phyloP scores from a whole-genome alignment of 2,888 invertebrate species.

The Pogonocherus hispidulus region DNA sequence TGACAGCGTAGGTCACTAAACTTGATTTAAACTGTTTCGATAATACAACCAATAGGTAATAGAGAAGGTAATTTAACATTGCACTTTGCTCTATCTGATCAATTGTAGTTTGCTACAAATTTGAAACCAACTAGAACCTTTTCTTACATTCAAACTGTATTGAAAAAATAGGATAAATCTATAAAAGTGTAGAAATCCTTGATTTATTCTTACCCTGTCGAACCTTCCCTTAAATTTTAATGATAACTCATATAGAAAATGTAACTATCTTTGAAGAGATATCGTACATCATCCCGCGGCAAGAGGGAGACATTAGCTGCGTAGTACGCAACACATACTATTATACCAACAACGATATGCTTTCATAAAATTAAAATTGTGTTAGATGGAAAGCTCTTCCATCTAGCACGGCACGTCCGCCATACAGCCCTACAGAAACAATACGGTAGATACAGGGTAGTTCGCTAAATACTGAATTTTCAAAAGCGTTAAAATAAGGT shows the following conservation, averaged over 20 bases:
- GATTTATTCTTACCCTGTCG: too few species aligned
- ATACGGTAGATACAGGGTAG: neutral
- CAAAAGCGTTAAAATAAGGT: too few species aligned
- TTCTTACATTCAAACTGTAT: too few species aligned
- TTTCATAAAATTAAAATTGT: conserved; percentile 4
- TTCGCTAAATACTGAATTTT: neutral
- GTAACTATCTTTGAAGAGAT: conserved; percentile 1
- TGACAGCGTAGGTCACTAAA: too few species aligned
- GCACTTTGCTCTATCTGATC: too few species aligned
- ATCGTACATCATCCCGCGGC: neutral
- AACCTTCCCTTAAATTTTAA: conserved; percentile 12
- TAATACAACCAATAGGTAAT: too few species aligned
- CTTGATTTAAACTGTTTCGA: too few species aligned
- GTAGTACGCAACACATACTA: neutral
- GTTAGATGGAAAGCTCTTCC: conserved; percentile 20
- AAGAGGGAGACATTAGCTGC: neutral
- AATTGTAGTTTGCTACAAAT: too few species aligned
- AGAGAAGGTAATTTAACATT: too few species aligned
- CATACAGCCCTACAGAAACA: neutral
- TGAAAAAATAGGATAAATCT: too few species aligned
- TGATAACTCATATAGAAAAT: neutral
- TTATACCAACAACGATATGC: conserved; percentile 6
- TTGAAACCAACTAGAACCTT: too few species aligned
- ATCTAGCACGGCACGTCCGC: conserved; percentile 42
- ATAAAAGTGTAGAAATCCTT: too few species aligned